Conservation (phyloP, 2,888 invertebrate species). For the Cloeon dipterum region DNA sequence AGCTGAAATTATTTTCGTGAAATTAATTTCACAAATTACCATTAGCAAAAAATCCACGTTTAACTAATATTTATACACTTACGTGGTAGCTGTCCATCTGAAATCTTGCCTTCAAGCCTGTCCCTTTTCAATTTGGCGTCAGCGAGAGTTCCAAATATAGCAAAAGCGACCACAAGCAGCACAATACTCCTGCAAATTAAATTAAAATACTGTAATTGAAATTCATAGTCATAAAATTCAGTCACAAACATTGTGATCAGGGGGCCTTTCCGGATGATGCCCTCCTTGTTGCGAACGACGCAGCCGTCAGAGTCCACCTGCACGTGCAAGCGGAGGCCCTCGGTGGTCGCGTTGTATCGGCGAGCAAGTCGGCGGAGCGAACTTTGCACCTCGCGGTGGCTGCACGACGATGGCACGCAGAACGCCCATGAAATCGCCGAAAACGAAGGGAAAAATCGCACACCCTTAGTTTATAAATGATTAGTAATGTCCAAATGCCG, state of each 20-base stretch:
- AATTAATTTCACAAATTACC: too few relatives aligned
- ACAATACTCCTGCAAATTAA: not conserved
- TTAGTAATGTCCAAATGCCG: not conserved
- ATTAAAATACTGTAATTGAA: not conserved
- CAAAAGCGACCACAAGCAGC: not conserved
- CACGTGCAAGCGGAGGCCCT: slow-evolving; percentile 1
- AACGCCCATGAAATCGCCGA: slow-evolving; percentile 5
- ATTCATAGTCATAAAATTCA: too few relatives aligned
- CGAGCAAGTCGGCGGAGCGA: not conserved
- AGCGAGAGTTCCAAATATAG: not conserved
- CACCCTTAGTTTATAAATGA: slow-evolving; percentile 4
- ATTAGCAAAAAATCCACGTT: not conserved
- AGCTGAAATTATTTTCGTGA: not conserved
- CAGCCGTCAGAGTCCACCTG: slow-evolving; percentile 2
- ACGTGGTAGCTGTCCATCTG: too few relatives aligned
- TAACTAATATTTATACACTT: not conserved
- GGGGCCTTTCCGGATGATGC: not conserved
- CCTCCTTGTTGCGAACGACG: not conserved
- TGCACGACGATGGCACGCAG: slow-evolving; percentile 3
- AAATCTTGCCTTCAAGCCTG: too few relatives aligned
- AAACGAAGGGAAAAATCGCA: slow-evolving; percentile 6
- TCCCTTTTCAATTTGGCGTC: slow-evolving; percentile 1
- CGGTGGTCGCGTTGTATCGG: not conserved
- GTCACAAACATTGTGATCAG: too few relatives aligned
- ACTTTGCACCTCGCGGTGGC: not conserved